Base-by-base conservation (phyloP, 2,113 vertebrate genomes). In the Tretioscincus oriximinensis region DNA sequence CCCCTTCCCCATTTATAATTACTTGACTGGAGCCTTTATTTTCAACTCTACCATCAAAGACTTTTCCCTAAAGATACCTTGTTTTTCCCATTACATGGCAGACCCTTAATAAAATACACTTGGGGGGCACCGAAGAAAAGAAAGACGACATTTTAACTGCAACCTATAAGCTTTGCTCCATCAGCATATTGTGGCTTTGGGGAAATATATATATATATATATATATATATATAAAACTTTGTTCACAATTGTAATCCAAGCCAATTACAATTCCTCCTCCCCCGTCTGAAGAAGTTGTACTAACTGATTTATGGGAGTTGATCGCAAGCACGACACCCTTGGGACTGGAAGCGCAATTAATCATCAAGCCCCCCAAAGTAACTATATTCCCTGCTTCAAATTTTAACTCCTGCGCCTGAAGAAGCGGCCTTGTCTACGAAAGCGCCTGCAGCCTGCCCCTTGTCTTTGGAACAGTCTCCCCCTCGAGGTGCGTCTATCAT, bases 31-130 rank as follows among this genome's bases (percentile, higher is more conserved):
- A 92, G 86, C 82, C 88, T 86, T 93, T 73, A 66, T 9, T 92
- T 90, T 88, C 90, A 82, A 88, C 2, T 2, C 3, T 87, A 78
- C 45, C 11, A 9, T 3, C 87, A 83, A 24, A 70, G 75, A n/a
- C 87, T 91, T 91, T 86, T 93, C 94, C 93, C 95, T 76, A 85
- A 90, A 93, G 95, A 84, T 31, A 79, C 22, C 88, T 90, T 93
- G 90, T 76, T 95, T 94, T 92, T 85, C 86, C 75, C 86, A 79
- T 90, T 78, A 88, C 83, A 41, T 31, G 7, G 22, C 0, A 85
- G 87, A 90, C 88, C 89, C 85, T 91, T 91, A 91, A 91, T 71
- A 90, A 93, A 90, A 91, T 82, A 77, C 82, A 77, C 18, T 12
- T 9, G 26, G 78, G 5, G 0, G 49, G 9, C 9, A 2, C 0